A percentile compares a stretch with the other conserved stretches of the same genome.
Conservation (phyloP, 2,888 invertebrate genomes). For the Ernsta delagoae region DNA sequence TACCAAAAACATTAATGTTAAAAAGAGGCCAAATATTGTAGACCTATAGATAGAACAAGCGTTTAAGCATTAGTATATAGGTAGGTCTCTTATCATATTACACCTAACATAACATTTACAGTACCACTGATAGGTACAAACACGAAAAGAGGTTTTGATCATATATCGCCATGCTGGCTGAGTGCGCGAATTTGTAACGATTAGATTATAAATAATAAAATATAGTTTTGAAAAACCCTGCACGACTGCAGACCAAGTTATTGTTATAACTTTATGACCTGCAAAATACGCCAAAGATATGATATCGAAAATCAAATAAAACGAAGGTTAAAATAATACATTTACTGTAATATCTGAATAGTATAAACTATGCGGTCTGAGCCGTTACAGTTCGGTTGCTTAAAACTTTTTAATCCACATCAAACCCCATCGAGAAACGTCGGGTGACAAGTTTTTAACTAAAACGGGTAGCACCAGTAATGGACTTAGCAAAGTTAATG, state of each 20-base stretch:
- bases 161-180: no score
- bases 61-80: no score
- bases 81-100: no score
- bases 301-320: background rate
- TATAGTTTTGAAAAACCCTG: no score
- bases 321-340: background rate
- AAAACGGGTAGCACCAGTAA: conserved; percentile 16
- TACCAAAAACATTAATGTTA: conserved; percentile 16
- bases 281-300: background rate
- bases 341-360: background rate
- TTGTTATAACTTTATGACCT: no score
- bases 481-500: conserved; percentile 21
- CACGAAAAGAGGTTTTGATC: no score
- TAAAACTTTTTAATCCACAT: background rate
- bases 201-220: no score
- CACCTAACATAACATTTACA: no score
- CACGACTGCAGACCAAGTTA: no score
- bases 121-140: no score
- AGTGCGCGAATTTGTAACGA: no score
- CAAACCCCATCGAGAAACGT: background rate
- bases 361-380: background rate
- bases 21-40: background rate
- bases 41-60: background rate
- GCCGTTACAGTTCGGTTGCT: background rate
- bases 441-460: conserved; percentile 23